Evolutionary conservation across 2,797 vertebrate genomes (phyloP).

Genomic region (Dallia pectoralis): DNA sequence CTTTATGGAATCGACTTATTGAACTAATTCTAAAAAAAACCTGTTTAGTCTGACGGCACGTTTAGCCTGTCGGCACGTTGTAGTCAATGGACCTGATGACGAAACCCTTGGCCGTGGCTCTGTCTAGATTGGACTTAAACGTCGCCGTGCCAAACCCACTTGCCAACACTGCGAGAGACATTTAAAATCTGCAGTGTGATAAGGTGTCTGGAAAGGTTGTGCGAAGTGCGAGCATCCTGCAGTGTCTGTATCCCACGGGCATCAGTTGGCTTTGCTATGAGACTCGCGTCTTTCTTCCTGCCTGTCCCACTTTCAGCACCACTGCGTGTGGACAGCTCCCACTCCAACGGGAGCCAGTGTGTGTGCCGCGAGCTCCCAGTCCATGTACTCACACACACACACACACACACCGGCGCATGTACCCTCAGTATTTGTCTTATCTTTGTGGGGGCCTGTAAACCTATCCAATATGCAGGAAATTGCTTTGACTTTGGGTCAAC

Average conservation of each 20-base stretch:
- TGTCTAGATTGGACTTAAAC: no score
- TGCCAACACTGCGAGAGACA: background rate
- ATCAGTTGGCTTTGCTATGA: background rate
- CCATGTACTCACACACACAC: slow-evolving; percentile 5
- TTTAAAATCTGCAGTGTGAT: background rate
- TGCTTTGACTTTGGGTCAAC: no score
- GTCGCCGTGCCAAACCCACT: background rate
- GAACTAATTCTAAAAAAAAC: background rate
- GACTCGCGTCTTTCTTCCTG: background rate
- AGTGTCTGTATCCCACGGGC: background rate
- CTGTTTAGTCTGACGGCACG: no score
- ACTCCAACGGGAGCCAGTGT: background rate
- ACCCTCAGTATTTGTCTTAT: no score
- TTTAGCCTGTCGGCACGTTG: no score
- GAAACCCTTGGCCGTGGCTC: no score
- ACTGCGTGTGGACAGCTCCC: slow-evolving; percentile 9
- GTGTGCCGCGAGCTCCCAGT: background rate
- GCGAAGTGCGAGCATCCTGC: background rate
- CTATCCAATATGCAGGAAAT: background rate
- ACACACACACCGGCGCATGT: slow-evolving; percentile 1
- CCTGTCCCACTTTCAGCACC: slow-evolving; percentile 1
- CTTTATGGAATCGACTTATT: background rate
- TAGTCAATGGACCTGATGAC: no score
- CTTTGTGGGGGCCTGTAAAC: background rate
- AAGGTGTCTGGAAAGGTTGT: background rate